Percentiles rank a stretch among this genome's conserved stretches.
phyloP scores from a whole-genome alignment of 2,797 vertebrate genomes.

The Poliocrania exsul region DNA sequence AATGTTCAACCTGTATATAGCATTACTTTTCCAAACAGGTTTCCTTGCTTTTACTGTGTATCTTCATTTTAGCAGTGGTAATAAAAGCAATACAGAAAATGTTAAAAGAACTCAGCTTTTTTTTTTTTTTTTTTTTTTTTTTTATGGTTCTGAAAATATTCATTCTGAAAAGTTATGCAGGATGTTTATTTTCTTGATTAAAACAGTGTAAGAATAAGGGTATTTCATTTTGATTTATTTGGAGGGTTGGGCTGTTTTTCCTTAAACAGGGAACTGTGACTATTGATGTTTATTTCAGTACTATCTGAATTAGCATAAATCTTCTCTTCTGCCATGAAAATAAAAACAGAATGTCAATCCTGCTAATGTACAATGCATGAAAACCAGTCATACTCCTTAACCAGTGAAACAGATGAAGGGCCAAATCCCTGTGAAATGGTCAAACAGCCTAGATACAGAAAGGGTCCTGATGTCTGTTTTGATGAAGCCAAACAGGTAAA shows the following conservation, averaged over 20 bases:
- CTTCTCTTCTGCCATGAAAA: background rate
- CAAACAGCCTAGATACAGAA: constrained; percentile 94
- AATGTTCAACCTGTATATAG: background rate
- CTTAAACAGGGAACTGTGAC: background rate
- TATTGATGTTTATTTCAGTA: background rate
- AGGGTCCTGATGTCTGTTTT: constrained; percentile 95
- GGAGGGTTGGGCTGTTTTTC: background rate
- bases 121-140: background rate
- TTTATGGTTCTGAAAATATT: background rate
- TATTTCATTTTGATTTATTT: background rate
- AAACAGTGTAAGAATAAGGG: background rate
- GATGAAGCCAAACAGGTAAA: constrained; percentile 93
- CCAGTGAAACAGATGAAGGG: constrained; percentile 85
- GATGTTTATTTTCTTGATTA: background rate
- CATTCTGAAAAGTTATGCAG: background rate
- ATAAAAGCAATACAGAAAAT: background rate
- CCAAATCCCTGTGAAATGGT: constrained; percentile 95
- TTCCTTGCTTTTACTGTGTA: background rate
- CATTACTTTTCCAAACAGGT: background rate
- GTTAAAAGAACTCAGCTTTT: background rate
- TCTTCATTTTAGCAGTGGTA: background rate
- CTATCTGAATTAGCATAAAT: background rate
- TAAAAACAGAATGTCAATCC: background rate
- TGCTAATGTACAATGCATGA: background rate
- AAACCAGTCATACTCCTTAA: constrained; percentile 76